Evolutionary conservation across 2,113 vertebrate genomes (phyloP).

Genomic region (Danionella cerebrum): DNA sequence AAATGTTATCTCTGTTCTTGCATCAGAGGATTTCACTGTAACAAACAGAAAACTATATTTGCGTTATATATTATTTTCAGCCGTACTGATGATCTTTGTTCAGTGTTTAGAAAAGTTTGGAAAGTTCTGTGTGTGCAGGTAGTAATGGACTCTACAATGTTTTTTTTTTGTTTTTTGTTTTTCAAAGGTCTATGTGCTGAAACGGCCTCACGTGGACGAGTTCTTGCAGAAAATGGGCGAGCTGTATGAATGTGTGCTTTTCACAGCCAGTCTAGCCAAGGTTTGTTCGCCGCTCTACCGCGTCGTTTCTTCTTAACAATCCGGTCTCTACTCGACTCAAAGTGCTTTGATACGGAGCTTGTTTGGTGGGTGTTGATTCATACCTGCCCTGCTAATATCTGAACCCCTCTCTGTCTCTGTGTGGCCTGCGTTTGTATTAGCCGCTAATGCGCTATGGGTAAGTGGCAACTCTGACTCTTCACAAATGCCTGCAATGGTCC

Average conservation of each 20-base stretch:
- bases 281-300: conserved; percentile 57
- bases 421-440: conserved; percentile 45
- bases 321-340: too few relatives aligned
- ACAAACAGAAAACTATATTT: too few relatives aligned
- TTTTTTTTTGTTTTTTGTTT: too few relatives aligned
- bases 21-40: too few relatives aligned
- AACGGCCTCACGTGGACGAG: conserved; percentile 92
- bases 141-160: too few relatives aligned
- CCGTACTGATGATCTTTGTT: too few relatives aligned
- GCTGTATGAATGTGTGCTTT: conserved; percentile 95
- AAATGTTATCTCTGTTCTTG: too few relatives aligned
- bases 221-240: conserved; percentile 98
- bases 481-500: conserved; percentile 20
- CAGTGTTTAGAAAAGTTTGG: too few relatives aligned
- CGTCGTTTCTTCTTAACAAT: too few relatives aligned
- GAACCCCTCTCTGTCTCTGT: conserved; percentile 36
- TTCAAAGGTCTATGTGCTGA: conserved; percentile 98
- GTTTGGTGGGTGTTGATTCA: conserved; percentile 19
- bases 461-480: conserved; percentile 44
- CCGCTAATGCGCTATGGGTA: conserved; percentile 57
- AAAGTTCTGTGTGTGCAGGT: too few relatives aligned
- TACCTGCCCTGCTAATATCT: conserved; percentile 41
- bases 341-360: too few relatives aligned
- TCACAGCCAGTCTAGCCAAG: conserved; percentile 97
- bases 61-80: too few relatives aligned